These are phyloP conservation scores for Dorcus parallelipipedus DNA, from an alignment of 2,888 invertebrate species.

Conservation along the genomic window DNA sequence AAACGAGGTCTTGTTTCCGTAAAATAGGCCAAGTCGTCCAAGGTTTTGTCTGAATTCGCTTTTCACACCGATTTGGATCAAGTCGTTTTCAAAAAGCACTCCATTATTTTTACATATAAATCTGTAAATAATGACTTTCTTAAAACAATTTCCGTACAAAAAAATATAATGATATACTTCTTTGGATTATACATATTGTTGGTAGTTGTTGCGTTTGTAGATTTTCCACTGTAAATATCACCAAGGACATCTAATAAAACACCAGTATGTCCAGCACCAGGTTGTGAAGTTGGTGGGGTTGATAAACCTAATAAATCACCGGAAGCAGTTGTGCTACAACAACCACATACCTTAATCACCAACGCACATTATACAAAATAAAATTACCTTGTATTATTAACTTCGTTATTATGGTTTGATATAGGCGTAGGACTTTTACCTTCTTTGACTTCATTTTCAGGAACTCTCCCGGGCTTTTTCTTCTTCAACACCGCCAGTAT, in stretches of 20 bases:
- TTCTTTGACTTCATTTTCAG: constrained; percentile 81
- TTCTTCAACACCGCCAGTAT: constrained; percentile 97
- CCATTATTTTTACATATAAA: constrained; percentile 98
- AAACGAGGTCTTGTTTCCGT: constrained; percentile 95
- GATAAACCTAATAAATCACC: constrained; percentile 86
- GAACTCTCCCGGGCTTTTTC: constrained; percentile 93
- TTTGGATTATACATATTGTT: constrained; percentile 81
- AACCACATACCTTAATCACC: neutral
- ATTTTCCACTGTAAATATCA: constrained; percentile 73
- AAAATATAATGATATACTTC: constrained; percentile 56
- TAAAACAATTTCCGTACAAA: neutral
- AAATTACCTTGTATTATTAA: constrained; percentile 49
- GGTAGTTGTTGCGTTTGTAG: constrained; percentile 54
- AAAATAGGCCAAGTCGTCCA: constrained; percentile 92
- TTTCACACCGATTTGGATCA: constrained; percentile 97
- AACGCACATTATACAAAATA: neutral
- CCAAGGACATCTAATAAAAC: constrained; percentile 88
- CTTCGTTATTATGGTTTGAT: constrained; percentile 50
- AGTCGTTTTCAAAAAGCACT: constrained; percentile 95
- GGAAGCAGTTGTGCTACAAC: constrained; percentile 48
- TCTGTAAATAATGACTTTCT: constrained; percentile 44
- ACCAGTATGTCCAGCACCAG: constrained; percentile 66
- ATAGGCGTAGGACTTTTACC: constrained; percentile 71
- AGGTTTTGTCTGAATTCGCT: constrained; percentile 95
- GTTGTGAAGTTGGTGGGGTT: constrained; percentile 75